phyloP scores from a whole-genome alignment of 2,797 vertebrate species.

The Enteromius treurensis region DNA sequence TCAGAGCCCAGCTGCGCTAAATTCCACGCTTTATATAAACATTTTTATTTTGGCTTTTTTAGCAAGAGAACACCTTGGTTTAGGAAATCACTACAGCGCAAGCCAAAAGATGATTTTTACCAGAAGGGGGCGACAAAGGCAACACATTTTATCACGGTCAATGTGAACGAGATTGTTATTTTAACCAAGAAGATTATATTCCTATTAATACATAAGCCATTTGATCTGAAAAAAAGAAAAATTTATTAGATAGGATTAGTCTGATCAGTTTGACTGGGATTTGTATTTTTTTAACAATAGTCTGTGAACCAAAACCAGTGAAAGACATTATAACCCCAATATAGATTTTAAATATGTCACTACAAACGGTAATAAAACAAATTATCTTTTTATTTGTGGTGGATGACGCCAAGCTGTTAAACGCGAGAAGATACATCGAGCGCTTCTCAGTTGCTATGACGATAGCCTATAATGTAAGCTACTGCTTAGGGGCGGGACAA shows the following conservation, averaged over 20 bases:
- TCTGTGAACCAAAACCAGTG: not conserved
- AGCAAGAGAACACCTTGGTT: not conserved
- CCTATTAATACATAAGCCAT: not conserved
- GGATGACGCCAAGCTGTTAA: constrained; percentile 11
- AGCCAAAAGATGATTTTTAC: not conserved
- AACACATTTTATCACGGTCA: not conserved
- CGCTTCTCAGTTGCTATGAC: constrained; percentile 54
- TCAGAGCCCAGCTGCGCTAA: not conserved
- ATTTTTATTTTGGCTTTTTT: not conserved
- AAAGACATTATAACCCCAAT: not conserved
- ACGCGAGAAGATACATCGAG: not conserved
- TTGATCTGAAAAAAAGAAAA: not conserved
- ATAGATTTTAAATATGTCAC: not conserved
- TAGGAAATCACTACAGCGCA: not conserved
- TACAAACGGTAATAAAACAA: not conserved
- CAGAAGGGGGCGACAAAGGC: constrained; percentile 41
- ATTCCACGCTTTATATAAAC: not conserved
- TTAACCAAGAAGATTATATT: not conserved
- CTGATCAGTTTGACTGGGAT: not conserved
- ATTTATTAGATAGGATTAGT: not conserved
- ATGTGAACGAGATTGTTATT: not conserved
- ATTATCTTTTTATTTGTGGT: not conserved
- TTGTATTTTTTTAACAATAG: not conserved
- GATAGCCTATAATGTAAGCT: not conserved
- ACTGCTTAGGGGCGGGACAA: constrained; percentile 10